Evolutionary conservation across 2,797 vertebrate species (phyloP).

Genomic region (Malurus leucopterus): DNA sequence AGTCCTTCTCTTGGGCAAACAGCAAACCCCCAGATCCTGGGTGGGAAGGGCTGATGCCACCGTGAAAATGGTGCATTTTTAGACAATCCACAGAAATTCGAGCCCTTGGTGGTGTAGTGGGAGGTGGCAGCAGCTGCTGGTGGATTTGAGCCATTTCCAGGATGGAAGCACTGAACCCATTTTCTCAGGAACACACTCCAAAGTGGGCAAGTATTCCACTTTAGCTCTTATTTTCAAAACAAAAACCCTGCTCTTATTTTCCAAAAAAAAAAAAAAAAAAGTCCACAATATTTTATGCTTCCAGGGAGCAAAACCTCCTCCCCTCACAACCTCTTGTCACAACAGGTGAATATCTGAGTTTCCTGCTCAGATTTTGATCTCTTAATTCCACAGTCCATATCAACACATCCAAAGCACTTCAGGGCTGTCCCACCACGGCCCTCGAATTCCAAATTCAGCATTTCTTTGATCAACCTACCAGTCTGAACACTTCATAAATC

Average conservation of each 20-base stretch:
- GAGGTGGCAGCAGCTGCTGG: background rate
- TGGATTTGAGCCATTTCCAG: background rate
- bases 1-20: background rate
- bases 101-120: slow-evolving; percentile 3
- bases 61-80: background rate
- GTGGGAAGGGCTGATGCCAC: background rate
- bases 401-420: background rate
- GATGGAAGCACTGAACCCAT: slow-evolving; percentile 8
- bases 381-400: background rate
- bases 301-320: background rate
- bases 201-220: background rate
- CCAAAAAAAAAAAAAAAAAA: background rate
- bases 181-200: background rate
- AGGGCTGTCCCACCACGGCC: background rate
- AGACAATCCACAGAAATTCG: background rate
- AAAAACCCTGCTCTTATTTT: too few relatives aligned
- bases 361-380: background rate
- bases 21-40: background rate
- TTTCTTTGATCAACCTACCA: background rate
- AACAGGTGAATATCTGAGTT: background rate
- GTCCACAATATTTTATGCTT: background rate
- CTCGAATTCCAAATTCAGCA: background rate
- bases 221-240: background rate
- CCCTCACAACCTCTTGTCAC: background rate
- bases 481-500: background rate